These are phyloP conservation scores for Lepidocolaptes lacrymiger DNA, from an alignment of 2,797 vertebrate species.

Conservation along the genomic window DNA sequence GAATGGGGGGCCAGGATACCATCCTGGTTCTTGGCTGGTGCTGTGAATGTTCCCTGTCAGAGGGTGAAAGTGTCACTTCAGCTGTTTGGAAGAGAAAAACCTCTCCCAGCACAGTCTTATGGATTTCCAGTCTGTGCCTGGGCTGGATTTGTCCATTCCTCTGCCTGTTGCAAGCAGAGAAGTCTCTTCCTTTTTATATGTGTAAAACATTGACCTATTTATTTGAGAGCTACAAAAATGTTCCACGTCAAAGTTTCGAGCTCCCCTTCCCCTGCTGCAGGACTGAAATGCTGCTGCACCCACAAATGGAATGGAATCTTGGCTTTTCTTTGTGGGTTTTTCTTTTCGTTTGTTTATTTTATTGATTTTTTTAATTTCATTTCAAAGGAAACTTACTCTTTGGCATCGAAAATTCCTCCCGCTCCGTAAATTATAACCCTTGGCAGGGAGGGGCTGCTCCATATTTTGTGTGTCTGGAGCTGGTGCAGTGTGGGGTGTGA, in stretches of 20 bases:
- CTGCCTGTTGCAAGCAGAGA: not conserved
- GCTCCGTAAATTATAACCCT: slow-evolving; percentile 20
- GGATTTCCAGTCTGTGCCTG: not conserved
- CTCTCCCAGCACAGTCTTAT: not conserved
- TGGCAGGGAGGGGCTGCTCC: slow-evolving; percentile 12
- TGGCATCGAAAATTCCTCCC: slow-evolving; percentile 29
- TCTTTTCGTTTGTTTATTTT: not conserved
- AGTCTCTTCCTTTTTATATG: not conserved
- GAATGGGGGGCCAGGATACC: not conserved
- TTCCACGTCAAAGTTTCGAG: not conserved
- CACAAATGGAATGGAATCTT: slow-evolving; percentile 28
- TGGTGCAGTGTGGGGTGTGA: not conserved
- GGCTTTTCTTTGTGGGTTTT: not conserved
- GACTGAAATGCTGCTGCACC: slow-evolving; percentile 16
- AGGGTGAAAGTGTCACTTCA: not conserved
- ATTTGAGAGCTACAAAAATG: not conserved
- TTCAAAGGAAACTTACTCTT: slow-evolving; percentile 24
- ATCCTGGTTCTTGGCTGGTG: not conserved
- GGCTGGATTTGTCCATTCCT: not conserved
- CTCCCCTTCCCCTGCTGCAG: not conserved
- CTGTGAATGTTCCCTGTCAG: not conserved
- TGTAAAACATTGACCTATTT: slow-evolving; percentile 51
- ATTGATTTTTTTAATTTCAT: not conserved
- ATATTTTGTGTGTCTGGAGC: not conserved
- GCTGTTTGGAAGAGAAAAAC: not conserved